A percentile compares a stretch with the other conserved stretches of the same genome.
These are phyloP conservation scores for Caradrina clavipalpis DNA, from an alignment of 2,888 invertebrate genomes.

Conservation along the genomic window DNA sequence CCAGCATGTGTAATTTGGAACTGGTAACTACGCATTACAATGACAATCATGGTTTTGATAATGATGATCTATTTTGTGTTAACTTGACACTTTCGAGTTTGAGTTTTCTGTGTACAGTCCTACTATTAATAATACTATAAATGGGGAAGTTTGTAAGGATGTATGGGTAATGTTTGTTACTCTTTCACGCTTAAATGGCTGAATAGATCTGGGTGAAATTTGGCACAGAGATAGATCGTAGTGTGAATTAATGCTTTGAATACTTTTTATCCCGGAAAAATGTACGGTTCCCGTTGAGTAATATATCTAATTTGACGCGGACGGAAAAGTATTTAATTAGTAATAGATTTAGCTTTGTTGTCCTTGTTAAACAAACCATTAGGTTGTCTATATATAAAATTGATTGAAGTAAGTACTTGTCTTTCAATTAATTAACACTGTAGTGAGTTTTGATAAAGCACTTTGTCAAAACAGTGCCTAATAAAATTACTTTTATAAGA, in stretches of 20 bases:
- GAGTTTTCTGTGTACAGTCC: constrained; percentile 23
- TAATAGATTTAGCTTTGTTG: background rate
- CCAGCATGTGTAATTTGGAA: constrained; percentile 65
- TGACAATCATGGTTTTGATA: constrained; percentile 50
- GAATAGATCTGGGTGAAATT: no score
- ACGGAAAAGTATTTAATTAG: background rate
- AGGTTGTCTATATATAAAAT: background rate
- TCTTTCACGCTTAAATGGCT: no score
- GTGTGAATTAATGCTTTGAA: no score
- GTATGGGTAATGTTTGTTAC: no score
- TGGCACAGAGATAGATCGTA: no score
- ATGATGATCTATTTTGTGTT: constrained; percentile 53
- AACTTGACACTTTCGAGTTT: constrained; percentile 27
- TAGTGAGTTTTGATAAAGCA: background rate
- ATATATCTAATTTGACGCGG: no score
- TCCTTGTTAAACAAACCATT: constrained; percentile 6
- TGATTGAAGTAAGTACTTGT: background rate
- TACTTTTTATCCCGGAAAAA: no score
- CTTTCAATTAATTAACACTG: background rate
- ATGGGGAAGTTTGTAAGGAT: no score
- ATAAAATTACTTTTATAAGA: background rate
- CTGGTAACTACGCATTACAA: constrained; percentile 51
- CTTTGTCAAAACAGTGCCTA: background rate
- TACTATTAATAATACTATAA: no score
- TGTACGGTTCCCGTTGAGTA: no score